Percentiles rank a stretch among this genome's conserved stretches.
These are phyloP conservation scores for Gorsachius magnificus DNA, from an alignment of 2,797 vertebrate species.

Conservation along the genomic window DNA sequence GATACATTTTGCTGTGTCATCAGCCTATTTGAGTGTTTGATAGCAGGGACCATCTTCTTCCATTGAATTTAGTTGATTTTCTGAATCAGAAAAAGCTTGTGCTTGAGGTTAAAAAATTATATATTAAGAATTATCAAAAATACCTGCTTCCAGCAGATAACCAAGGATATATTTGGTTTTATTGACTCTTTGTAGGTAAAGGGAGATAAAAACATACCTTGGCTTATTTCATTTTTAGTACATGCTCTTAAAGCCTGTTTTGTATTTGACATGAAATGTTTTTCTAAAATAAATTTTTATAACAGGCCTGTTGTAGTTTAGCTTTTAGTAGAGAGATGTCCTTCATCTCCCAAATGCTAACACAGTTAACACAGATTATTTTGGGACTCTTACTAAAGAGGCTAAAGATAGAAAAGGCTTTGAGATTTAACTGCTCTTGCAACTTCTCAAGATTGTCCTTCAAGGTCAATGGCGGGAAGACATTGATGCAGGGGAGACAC, in stretches of 20 bases:
- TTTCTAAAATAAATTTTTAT: neutral
- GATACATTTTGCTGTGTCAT: neutral
- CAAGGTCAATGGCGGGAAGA: neutral
- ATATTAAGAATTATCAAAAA: neutral
- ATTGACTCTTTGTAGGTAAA: neutral
- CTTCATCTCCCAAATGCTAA: neutral
- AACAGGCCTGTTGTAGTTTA: neutral
- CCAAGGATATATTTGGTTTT: neutral
- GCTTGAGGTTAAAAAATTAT: neutral
- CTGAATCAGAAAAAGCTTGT: neutral
- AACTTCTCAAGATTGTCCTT: neutral
- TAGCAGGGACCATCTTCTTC: neutral
- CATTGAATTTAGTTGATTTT: neutral
- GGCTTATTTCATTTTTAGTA: neutral
- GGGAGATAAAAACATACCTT: neutral
- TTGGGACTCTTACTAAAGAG: slow-evolving; percentile 38
- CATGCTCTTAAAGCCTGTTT: neutral
- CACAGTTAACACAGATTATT: slow-evolving; percentile 20
- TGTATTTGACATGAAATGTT: neutral
- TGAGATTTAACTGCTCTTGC: neutral
- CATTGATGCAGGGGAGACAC: neutral
- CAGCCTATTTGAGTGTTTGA: neutral
- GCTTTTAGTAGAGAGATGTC: neutral
- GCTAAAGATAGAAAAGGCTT: slow-evolving; percentile 56
- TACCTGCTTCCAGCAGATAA: neutral